These are phyloP conservation scores for Drosophila funebris DNA, from an alignment of 1,140 invertebrate genomes.

Conservation along the genomic window DNA sequence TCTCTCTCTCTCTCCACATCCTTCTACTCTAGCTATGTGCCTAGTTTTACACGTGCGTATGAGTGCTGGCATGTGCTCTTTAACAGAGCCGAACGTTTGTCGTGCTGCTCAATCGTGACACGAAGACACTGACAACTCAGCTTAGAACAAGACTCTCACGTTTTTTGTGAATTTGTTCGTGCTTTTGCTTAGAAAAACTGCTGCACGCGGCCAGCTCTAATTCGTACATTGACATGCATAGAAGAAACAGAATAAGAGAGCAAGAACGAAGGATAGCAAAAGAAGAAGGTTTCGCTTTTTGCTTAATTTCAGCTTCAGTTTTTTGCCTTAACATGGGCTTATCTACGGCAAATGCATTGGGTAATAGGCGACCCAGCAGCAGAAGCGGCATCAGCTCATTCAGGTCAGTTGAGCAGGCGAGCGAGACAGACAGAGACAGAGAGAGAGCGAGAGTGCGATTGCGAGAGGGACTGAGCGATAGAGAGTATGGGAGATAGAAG, in stretches of 20 bases:
- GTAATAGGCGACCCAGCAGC: conserved; percentile 8
- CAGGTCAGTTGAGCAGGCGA: conserved; percentile 24
- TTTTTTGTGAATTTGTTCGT: not conserved
- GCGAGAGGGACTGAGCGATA: not conserved
- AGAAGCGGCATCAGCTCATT: conserved; percentile 25
- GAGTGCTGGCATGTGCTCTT: not conserved
- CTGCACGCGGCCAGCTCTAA: not conserved
- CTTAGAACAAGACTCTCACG: too few species aligned
- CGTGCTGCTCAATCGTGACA: not conserved
- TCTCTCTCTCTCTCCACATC: not conserved
- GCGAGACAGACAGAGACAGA: not conserved
- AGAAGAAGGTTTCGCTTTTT: conserved; percentile 2
- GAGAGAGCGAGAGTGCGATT: not conserved
- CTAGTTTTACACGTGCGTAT: conserved; percentile 5
- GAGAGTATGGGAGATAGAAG: not conserved
- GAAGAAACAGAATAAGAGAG: not conserved
- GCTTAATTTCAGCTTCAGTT: conserved; percentile 8
- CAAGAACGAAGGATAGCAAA: not conserved
- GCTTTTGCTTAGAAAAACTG: not conserved
- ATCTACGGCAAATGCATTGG: conserved; percentile 56
- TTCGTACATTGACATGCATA: conserved; percentile 19
- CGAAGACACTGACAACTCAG: not conserved
- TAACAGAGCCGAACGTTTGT: not conserved
- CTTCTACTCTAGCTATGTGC: not conserved
- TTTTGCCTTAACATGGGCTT: conserved; percentile 38